Conservation (phyloP, 2,797 vertebrate genomes). For the Melanotaenia pygmaea region DNA sequence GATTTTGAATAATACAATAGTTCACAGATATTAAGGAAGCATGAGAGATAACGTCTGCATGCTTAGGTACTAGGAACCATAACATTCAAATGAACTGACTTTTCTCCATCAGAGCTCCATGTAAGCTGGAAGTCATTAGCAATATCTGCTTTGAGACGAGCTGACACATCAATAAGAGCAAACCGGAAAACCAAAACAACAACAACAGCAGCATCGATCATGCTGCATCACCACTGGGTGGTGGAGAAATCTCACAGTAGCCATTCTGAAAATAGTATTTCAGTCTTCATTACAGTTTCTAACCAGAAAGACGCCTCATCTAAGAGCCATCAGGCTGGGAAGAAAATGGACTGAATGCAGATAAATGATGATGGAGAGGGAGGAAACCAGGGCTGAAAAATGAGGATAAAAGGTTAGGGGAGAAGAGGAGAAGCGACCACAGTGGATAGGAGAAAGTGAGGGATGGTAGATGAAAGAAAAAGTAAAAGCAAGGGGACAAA, state of each 20-base stretch:
- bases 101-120: constrained; percentile 55
- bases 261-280: constrained; percentile 83
- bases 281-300: constrained; percentile 83
- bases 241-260: constrained; percentile 77
- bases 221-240: constrained; percentile 70
- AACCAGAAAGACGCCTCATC: constrained; percentile 79
- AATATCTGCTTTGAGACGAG: constrained; percentile 73
- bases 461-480: constrained; percentile 36
- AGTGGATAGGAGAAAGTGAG: constrained; percentile 28
- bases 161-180: constrained; percentile 79
- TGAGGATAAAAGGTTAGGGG: constrained; percentile 56
- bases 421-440: constrained; percentile 34
- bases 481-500: constrained; percentile 42
- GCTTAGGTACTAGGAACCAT: constrained; percentile 47
- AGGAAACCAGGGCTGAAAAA: constrained; percentile 61
- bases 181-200: constrained; percentile 75
- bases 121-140: constrained; percentile 75
- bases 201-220: constrained; percentile 77
- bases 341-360: constrained; percentile 81
- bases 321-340: constrained; percentile 79
- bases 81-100: constrained; percentile 60
- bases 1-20: constrained; percentile 17
- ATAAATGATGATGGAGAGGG: constrained; percentile 81
- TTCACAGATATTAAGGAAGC: constrained; percentile 14
- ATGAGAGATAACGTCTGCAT: constrained; percentile 32